Evolutionary conservation across 2,888 invertebrate species (phyloP), one percentile per base, ranked within the genome.

Genomic region (Drosophila maculinotata): DNA sequence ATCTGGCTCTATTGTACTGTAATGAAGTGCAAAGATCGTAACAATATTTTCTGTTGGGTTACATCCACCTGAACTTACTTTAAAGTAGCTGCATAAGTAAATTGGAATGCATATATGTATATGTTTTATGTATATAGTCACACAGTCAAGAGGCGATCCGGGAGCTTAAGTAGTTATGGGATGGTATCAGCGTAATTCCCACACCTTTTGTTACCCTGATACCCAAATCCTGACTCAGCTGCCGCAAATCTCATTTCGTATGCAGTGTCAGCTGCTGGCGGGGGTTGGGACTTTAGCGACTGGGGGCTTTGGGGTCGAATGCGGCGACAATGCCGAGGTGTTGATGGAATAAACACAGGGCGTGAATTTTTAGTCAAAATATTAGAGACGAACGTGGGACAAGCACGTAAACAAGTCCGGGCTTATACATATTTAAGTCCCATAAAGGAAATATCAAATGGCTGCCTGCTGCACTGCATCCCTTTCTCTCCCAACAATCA

Each of bases 401-500:
- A 49, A 36, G 67, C 84, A 79, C 84, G 80, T 81, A 79, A 69
- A 52, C 51, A 64, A 69, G 65, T 69, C 62, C n/a, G 49, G 77
- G 79, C 79, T 85, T 81, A 82, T 82, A 82, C 86, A 83, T 80
- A 86, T 81, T 86, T 83, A 83, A 83, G 86, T 79, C 74, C 83
- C 86, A 78, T 83, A 78, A 83, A 80, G 83, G 66, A 80, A 80
- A 76, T 78, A 72, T 82, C 70, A 71, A 76, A 79, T 76, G 69
- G 72, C 59, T 78, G 83, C 58, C 71, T 38, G 69, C 49, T 49
- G 53, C 48, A 60, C 25, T 45, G 62, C 60, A 68, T 75, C 76
- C 58, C 67, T 70, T 58, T 75, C 42, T 14, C 62, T 38, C 58
- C 15, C 38, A 9, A 44, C 54, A 67, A 67, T 60, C 67, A 54